Evolutionary conservation across 2,113 vertebrate species (phyloP).

Genomic region (Pomatostomus ruficeps): DNA sequence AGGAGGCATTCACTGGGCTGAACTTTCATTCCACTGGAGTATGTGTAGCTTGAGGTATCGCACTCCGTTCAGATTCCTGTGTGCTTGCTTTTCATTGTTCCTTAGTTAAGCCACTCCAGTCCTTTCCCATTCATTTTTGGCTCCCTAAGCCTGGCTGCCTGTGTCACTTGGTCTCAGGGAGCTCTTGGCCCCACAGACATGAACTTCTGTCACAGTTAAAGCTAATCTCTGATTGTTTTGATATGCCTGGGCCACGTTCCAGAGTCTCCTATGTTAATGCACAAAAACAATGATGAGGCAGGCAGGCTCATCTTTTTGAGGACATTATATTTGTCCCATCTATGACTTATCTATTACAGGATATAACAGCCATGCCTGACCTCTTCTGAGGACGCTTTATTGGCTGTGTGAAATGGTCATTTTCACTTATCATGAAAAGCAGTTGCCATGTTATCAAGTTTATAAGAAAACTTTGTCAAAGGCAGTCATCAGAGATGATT

Average conservation of each 20-base stretch:
- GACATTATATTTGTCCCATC: not conserved
- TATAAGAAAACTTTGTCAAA: not conserved
- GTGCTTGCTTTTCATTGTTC: not conserved
- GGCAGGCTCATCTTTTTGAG: not conserved
- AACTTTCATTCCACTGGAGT: not conserved
- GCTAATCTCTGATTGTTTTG: not conserved
- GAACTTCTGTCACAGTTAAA: not conserved
- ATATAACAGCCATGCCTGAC: not conserved
- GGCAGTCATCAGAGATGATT: not conserved
- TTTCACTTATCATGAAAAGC: not conserved
- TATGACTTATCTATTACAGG: not conserved
- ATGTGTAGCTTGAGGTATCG: not conserved
- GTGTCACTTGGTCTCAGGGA: not conserved
- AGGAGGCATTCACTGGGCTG: not conserved
- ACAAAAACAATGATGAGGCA: not conserved
- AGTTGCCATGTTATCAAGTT: not conserved
- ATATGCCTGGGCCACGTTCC: not conserved
- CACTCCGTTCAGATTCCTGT: not conserved
- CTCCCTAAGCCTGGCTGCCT: not conserved
- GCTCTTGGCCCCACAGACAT: not conserved
- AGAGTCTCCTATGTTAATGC: not conserved
- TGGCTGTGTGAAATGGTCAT: not conserved
- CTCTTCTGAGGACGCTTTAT: not conserved
- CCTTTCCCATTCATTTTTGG: not conserved
- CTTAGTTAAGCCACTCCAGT: not conserved